phyloP scores from a whole-genome alignment of 2,797 vertebrate species.

The Sciurus vulgaris region DNA sequence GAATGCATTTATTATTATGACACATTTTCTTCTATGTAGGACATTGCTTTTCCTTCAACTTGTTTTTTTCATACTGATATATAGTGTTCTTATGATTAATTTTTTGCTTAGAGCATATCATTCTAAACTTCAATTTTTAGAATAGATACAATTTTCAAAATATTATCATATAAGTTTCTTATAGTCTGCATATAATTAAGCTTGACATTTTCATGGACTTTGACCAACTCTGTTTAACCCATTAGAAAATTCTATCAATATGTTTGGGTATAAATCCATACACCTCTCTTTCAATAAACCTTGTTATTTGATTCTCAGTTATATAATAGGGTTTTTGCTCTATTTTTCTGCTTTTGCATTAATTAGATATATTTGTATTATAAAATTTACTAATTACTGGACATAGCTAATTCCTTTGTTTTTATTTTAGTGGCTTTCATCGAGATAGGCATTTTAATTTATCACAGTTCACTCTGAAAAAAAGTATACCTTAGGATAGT shows the following conservation, averaged over 20 bases:
- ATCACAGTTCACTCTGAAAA: neutral
- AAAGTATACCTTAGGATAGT: neutral
- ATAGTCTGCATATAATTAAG: neutral
- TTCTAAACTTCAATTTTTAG: neutral
- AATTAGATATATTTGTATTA: neutral
- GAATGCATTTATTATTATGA: neutral
- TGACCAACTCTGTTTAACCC: neutral
- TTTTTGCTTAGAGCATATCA: neutral
- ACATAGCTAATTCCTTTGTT: neutral
- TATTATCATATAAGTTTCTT: neutral
- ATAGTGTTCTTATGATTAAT: neutral
- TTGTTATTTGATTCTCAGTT: neutral
- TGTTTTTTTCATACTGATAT: neutral
- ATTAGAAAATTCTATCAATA: neutral
- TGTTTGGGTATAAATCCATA: neutral
- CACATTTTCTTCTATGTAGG: neutral
- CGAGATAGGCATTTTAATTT: neutral
- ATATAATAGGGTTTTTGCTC: neutral
- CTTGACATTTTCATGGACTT: neutral
- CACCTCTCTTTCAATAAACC: neutral
- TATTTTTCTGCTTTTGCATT: neutral
- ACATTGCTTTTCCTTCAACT: neutral
- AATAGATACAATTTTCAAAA: neutral
- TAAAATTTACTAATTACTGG: neutral
- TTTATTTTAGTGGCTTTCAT: neutral